phyloP scores from a whole-genome alignment of 2,797 vertebrate species.

The Tadarida brasiliensis region DNA sequence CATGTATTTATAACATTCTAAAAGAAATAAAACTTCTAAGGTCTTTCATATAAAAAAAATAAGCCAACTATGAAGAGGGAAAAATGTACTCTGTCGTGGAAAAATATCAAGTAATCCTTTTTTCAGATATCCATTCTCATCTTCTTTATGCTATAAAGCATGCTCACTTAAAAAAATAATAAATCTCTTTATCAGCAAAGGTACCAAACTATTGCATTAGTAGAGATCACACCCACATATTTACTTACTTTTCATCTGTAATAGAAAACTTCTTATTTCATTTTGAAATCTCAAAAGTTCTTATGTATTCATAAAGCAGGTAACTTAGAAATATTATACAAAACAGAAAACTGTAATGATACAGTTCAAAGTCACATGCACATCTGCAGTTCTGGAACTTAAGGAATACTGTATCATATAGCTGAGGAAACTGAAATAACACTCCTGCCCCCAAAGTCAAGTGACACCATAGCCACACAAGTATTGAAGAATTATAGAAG shows the following conservation, averaged over 20 bases:
- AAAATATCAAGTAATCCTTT: background rate
- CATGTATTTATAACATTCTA: conserved; percentile 79
- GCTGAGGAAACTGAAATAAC: conserved; percentile 20
- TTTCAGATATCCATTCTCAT: background rate
- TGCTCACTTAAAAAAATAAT: conserved; percentile 7
- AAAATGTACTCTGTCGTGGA: background rate
- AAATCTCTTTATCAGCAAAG: background rate
- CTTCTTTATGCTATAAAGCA: background rate
- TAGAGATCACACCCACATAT: background rate
- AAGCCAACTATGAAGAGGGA: conserved; percentile 8
- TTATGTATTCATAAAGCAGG: conserved; percentile 41
- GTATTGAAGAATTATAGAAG: background rate
- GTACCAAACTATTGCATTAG: background rate
- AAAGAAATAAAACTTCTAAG: conserved; percentile 69
- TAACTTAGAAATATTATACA: conserved; percentile 10
- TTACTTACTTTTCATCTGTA: conserved; percentile 50
- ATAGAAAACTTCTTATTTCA: background rate
- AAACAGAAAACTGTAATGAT: conserved; percentile 10
- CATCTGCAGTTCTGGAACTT: background rate
- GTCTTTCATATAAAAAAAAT: conserved; percentile 58
- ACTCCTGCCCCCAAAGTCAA: background rate
- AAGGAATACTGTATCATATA: background rate
- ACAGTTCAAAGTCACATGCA: background rate
- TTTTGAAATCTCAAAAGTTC: conserved; percentile 35
- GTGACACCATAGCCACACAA: background rate